These are phyloP conservation scores for Mungos mungo DNA, from an alignment of 2,113 vertebrate genomes.

Conservation along the genomic window DNA sequence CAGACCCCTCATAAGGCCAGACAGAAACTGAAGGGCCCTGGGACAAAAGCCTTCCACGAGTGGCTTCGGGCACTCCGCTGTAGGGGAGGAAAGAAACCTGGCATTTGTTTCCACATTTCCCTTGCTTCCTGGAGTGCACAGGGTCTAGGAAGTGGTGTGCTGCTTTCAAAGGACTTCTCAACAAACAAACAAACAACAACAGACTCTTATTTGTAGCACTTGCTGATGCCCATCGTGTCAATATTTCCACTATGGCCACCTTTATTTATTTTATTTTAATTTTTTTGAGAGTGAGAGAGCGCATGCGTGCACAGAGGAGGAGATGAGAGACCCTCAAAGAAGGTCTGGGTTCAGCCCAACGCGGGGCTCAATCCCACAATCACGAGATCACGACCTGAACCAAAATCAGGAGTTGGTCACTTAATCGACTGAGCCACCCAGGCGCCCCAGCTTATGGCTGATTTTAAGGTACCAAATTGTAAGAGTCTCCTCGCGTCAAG, in stretches of 20 bases:
- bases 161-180: neutral
- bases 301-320: too few relatives aligned
- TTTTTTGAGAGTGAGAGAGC: too few relatives aligned
- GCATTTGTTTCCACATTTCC: neutral
- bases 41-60: neutral
- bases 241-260: too few relatives aligned
- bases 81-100: neutral
- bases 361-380: too few relatives aligned
- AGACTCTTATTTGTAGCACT: neutral
- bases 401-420: too few relatives aligned
- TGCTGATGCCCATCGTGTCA: neutral
- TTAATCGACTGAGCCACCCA: too few relatives aligned
- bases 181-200: neutral
- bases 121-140: neutral
- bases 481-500: too few relatives aligned
- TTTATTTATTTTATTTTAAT: neutral
- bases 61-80: neutral
- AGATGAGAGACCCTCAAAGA: too few relatives aligned
- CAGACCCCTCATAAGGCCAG: neutral
- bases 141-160: neutral
- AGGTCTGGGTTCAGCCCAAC: too few relatives aligned
- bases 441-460: too few relatives aligned
- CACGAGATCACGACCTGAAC: too few relatives aligned
- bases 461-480: neutral
- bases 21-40: neutral